Conservation (phyloP, 2,113 vertebrate species). For the Hippocampus guttulatus region DNA sequence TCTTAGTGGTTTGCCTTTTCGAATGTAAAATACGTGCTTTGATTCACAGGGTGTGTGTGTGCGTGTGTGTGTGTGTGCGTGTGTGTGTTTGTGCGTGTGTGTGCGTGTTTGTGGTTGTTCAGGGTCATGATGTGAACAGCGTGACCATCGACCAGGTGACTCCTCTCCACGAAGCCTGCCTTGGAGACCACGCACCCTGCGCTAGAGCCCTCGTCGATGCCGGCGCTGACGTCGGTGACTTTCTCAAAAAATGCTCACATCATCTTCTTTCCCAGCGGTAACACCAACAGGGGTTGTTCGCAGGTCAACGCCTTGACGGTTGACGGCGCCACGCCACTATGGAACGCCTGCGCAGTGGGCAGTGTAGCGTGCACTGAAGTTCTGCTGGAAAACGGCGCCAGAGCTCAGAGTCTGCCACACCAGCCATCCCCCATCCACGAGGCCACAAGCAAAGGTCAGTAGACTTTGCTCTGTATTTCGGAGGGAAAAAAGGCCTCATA, state of each 20-base stretch:
- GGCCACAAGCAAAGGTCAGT: slow-evolving; percentile 85
- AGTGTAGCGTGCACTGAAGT: slow-evolving; percentile 82
- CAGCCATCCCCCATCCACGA: slow-evolving; percentile 87
- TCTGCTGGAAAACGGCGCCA: slow-evolving; percentile 87
- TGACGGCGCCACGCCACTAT: slow-evolving; percentile 88
- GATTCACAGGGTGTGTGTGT: not conserved
- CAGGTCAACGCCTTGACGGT: slow-evolving; percentile 90
- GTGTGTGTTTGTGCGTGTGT: no score
- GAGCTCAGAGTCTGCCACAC: slow-evolving; percentile 78
- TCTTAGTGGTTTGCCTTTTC: no score
- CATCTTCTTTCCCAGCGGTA: not conserved
- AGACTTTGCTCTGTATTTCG: not conserved
- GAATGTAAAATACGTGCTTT: not conserved
- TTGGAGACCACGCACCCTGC: slow-evolving; percentile 86
- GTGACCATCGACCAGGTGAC: slow-evolving; percentile 91
- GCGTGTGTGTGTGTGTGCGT: not conserved
- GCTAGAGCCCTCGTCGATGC: slow-evolving; percentile 88
- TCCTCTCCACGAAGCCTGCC: slow-evolving; percentile 90
- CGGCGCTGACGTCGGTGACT: slow-evolving; percentile 85
- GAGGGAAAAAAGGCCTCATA: not conserved
- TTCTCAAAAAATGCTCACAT: not conserved
- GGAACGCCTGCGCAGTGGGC: slow-evolving; percentile 86
- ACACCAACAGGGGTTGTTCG: slow-evolving; percentile 51
- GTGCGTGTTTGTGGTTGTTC: slow-evolving; percentile 27
- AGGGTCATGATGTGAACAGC: slow-evolving; percentile 92